These are phyloP conservation scores for Tetragonula clypearis DNA, from an alignment of 1,140 invertebrate species.

Conservation along the genomic window DNA sequence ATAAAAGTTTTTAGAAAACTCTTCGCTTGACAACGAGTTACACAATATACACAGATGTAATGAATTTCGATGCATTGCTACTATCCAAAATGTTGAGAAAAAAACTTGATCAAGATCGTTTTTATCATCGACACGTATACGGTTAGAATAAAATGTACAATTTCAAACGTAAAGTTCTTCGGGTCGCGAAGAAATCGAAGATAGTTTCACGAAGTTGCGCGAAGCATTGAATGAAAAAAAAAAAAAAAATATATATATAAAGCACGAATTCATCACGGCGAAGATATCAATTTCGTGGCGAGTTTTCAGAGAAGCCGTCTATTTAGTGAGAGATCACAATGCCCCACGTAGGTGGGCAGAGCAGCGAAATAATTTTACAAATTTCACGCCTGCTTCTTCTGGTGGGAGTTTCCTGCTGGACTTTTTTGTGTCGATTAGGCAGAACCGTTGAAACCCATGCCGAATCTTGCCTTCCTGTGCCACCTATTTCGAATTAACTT, in stretches of 20 bases:
- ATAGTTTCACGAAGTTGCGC: too few species aligned
- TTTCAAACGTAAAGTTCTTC: neutral
- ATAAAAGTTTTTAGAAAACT: neutral
- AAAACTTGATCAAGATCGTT: neutral
- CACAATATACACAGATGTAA: neutral
- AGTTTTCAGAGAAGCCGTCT: neutral
- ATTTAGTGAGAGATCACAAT: neutral
- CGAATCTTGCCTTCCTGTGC: conserved; percentile 56
- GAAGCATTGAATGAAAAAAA: too few species aligned
- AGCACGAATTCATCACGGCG: neutral
- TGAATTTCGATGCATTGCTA: neutral
- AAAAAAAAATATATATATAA: neutral
- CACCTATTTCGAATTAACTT: conserved; percentile 32
- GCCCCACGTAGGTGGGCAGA: neutral
- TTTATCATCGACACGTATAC: too few species aligned
- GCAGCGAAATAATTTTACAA: conserved; percentile 25
- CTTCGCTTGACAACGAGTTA: neutral
- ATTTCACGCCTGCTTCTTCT: conserved; percentile 22
- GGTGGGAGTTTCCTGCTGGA: neutral
- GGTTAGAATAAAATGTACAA: neutral
- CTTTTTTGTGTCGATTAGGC: conserved; percentile 36
- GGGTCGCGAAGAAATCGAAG: neutral
- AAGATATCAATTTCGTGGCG: neutral
- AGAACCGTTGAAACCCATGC: conserved; percentile 44
- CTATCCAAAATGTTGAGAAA: neutral